These are phyloP conservation scores for Martes flavigula DNA, from an alignment of 2,797 vertebrate species.

Conservation along the genomic window DNA sequence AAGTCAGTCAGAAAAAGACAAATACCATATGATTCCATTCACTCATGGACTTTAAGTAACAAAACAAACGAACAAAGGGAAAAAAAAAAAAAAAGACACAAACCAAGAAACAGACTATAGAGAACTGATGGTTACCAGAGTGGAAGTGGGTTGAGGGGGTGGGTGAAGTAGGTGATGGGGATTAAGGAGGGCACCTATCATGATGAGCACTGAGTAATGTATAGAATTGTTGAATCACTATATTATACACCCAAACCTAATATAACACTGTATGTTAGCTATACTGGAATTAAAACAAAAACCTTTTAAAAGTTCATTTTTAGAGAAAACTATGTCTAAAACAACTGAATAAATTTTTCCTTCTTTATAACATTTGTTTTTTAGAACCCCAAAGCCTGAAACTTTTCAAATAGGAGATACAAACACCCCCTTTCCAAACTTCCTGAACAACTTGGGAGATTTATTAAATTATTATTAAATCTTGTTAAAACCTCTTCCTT, in stretches of 20 bases:
- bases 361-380: not conserved
- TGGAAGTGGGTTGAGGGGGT: not conserved
- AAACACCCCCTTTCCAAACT: not conserved
- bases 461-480: not conserved
- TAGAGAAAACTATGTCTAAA: slow-evolving; percentile 32
- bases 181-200: not conserved
- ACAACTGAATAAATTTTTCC: not conserved
- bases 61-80: not conserved
- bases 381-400: not conserved
- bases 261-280: not conserved
- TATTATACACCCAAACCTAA: not conserved
- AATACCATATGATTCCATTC: not conserved
- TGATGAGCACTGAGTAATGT: not conserved
- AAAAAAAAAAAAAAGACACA: not conserved
- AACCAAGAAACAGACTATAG: not conserved
- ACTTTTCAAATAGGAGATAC: not conserved
- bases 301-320: not conserved
- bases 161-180: not conserved
- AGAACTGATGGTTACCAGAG: not conserved
- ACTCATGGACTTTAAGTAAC: not conserved
- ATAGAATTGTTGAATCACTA: not conserved
- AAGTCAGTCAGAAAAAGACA: not conserved
- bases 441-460: not conserved
- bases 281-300: not conserved
- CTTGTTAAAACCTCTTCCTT: slow-evolving; percentile 15